Evolutionary conservation across 2,113 vertebrate species (phyloP), one percentile per base, ranked within the genome.

Genomic region (Taurulus bubalis): DNA sequence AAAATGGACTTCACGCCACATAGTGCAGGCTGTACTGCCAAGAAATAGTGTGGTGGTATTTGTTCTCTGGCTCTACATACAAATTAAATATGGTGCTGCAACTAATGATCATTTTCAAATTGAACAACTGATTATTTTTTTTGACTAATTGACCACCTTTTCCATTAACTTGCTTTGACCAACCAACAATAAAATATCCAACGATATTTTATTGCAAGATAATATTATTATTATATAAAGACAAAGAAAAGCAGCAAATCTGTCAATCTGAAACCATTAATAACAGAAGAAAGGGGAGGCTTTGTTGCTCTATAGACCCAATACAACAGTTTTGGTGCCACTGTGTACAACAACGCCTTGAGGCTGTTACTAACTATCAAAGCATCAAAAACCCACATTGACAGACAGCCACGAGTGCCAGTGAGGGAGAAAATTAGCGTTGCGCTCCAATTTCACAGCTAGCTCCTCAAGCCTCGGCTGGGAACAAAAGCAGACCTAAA

Each of bases 371-470:
- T 32, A 79, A 66, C 79, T 65, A 91, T 38, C 62, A 82, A 87
- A 86, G 83, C 83, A 88, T 86, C 69, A 83, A 78, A 85, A 87
- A 76, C 51, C 66, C 64, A 77, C 68, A 80, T 1, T 85, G 90
- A 91, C 88, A 88, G 78, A 67, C 72, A 81, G 24, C 45, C 56
- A 70, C 0, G n/a, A n/a, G 51, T 79, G 69, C 73, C 79, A 90
- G 62, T 76, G 90, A 84, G 51, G 83, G 79, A 72, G 86, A 88
- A 87, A 91, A 89, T 92, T 69, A 74, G 67, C 34, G 30, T 36
- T 62, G 60, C 9, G 0, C 55, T 82, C 63, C 73, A 79, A 87
- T 87, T 91, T 89, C 89, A 90, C 87, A 84, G 77, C 75, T 71
- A 73, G 67, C 30, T 80, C 63, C 80, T 88, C 72, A 9, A 64